Evolutionary conservation across 1,140 invertebrate species (phyloP).

Genomic region (Drosophila tani): DNA sequence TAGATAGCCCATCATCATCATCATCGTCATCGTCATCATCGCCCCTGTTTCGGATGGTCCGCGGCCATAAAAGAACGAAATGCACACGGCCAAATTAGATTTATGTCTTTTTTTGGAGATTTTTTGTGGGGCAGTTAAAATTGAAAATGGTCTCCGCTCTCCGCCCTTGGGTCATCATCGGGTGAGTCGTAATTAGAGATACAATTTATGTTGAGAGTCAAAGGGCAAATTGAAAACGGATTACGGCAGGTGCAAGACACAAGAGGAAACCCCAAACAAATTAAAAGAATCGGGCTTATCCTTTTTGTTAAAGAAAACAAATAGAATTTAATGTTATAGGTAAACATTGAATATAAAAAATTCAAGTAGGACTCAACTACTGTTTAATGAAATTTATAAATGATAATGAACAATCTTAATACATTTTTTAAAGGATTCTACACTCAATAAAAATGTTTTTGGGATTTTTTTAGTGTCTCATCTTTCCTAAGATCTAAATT

Average conservation of each 20-base stretch:
- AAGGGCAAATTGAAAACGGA: constrained; percentile 48
- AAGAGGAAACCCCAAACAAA: neutral
- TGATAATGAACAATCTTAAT: no score
- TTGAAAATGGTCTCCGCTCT: constrained; percentile 34
- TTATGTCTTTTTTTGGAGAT: constrained; percentile 64
- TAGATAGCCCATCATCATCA: constrained; percentile 69
- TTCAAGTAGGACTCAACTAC: no score
- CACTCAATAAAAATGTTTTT: neutral
- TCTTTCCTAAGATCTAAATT: neutral
- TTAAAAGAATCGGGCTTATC: neutral
- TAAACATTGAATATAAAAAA: neutral
- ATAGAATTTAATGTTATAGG: neutral
- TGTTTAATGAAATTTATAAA: no score
- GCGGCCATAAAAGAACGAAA: constrained; percentile 62
- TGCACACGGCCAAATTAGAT: constrained; percentile 71
- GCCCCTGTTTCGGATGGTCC: constrained; percentile 29
- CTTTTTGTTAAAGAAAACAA: neutral
- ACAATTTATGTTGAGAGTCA: constrained; percentile 34
- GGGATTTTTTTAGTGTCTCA: neutral
- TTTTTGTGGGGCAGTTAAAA: constrained; percentile 55
- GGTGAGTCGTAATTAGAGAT: constrained; percentile 52
- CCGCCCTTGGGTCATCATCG: constrained; percentile 16
- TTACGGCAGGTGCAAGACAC: constrained; percentile 3
- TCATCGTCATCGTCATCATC: constrained; percentile 28
- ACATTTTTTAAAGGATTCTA: no score